A percentile compares a stretch with the other conserved stretches of the same genome.
These are phyloP conservation scores for Aplysina aerophoba DNA, from an alignment of 37 sponge, comb jelly and placozoan species.

Conservation along the genomic window DNA sequence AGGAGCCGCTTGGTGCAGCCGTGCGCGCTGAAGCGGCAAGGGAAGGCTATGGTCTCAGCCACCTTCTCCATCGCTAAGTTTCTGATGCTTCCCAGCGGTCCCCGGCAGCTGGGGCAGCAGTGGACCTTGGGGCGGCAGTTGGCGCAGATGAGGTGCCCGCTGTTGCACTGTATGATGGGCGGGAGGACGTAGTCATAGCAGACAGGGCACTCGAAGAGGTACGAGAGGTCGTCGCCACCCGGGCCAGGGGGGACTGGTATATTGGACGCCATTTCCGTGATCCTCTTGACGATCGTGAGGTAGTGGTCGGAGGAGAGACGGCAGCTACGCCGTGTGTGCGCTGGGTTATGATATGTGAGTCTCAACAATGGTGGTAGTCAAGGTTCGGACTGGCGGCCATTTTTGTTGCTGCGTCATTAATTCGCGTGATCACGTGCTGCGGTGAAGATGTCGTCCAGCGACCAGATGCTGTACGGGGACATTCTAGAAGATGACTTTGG, in stretches of 20 bases:
- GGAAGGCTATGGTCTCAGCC: constrained; percentile 84
- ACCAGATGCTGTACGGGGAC: constrained; percentile 79
- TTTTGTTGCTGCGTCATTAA: too few species aligned
- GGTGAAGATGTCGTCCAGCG: constrained; percentile 59
- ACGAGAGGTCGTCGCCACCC: constrained; percentile 62
- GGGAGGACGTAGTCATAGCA: constrained; percentile 99
- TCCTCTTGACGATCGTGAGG: too few species aligned
- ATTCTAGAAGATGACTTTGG: constrained; percentile 58
- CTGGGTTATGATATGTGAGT: too few species aligned
- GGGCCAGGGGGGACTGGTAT: not conserved
- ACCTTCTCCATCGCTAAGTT: constrained; percentile 99
- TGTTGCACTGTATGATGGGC: constrained; percentile 93
- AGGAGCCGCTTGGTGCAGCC: constrained; percentile 83
- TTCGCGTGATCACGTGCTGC: not conserved
- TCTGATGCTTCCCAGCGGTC: constrained; percentile 80
- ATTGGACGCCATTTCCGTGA: too few species aligned
- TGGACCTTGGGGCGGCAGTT: constrained; percentile 86
- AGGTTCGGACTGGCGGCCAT: too few species aligned
- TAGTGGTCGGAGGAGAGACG: too few species aligned
- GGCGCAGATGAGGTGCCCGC: constrained; percentile 94
- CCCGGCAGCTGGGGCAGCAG: constrained; percentile 92
- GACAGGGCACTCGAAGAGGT: constrained; percentile 96
- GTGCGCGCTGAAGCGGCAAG: constrained; percentile 82
- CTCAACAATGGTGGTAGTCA: too few species aligned
- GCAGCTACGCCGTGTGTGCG: too few species aligned